phyloP scores from a whole-genome alignment of 2,797 vertebrate genomes.

The Cossypha caffra region DNA sequence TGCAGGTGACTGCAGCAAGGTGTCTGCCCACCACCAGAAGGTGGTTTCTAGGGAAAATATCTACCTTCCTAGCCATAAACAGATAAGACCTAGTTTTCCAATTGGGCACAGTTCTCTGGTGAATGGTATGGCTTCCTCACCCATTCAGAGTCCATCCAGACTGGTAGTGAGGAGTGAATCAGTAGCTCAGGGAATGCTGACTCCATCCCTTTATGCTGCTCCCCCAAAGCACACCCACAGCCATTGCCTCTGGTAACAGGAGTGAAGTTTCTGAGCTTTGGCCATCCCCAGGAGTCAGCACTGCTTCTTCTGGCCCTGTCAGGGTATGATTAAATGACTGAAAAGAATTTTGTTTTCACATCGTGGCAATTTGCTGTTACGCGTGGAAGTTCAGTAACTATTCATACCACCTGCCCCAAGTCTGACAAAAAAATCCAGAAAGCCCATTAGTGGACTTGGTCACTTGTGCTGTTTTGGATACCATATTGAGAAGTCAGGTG shows the following conservation, averaged over 20 bases:
- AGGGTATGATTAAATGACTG: neutral
- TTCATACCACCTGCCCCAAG: neutral
- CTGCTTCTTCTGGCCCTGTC: neutral
- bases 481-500: neutral
- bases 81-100: neutral
- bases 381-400: neutral
- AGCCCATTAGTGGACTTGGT: neutral
- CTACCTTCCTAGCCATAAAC: neutral
- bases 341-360: neutral
- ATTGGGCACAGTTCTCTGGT: neutral
- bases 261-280: neutral
- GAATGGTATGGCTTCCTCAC: neutral
- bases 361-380: neutral
- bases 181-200: neutral
- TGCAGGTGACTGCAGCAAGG: neutral
- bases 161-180: neutral
- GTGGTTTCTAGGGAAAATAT: neutral
- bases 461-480: neutral
- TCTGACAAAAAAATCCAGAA: neutral
- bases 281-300: neutral
- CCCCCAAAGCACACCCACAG: neutral
- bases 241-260: fast-evolving
- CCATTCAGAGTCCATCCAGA: neutral
- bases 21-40: neutral
- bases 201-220: neutral